These are phyloP conservation scores for Corythoichthys haematopterus DNA, from an alignment of 2,113 vertebrate species.

Conservation along the genomic window DNA sequence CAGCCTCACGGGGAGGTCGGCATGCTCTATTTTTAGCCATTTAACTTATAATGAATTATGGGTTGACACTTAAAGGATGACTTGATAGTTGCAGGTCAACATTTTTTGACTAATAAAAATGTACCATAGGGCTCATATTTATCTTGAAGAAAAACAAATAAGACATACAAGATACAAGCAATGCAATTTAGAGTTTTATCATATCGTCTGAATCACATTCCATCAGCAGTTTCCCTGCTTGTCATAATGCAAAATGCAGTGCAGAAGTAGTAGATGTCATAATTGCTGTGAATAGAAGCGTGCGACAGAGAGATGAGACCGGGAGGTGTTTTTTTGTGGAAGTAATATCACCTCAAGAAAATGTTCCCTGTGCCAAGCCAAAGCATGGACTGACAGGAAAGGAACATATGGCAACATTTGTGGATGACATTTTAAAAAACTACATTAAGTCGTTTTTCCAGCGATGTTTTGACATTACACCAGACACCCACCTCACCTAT, in stretches of 20 bases:
- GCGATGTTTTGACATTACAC: no score
- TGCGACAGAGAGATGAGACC: slow-evolving; percentile 15
- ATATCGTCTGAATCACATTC: slow-evolving; percentile 36
- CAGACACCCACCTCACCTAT: no score
- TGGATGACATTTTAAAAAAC: no score
- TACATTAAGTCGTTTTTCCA: no score
- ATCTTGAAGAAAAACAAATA: neutral
- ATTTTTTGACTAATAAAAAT: neutral
- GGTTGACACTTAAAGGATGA: neutral
- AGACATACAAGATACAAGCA: neutral
- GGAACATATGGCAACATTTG: no score
- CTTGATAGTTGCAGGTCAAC: neutral
- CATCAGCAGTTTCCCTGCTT: slow-evolving; percentile 17
- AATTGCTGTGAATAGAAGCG: slow-evolving; percentile 17
- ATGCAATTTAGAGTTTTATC: neutral
- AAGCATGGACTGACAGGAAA: neutral
- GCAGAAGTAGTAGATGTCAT: slow-evolving; percentile 14
- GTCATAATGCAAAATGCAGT: slow-evolving; percentile 19
- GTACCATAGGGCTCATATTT: neutral
- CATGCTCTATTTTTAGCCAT: neutral
- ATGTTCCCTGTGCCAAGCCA: slow-evolving; percentile 13
- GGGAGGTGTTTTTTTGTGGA: slow-evolving; percentile 26
- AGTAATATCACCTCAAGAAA: slow-evolving; percentile 32
- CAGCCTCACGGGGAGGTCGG: neutral
- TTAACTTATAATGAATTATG: neutral